Base-by-base conservation (phyloP, 2,888 invertebrate genomes). In the Eudemis profundana region DNA sequence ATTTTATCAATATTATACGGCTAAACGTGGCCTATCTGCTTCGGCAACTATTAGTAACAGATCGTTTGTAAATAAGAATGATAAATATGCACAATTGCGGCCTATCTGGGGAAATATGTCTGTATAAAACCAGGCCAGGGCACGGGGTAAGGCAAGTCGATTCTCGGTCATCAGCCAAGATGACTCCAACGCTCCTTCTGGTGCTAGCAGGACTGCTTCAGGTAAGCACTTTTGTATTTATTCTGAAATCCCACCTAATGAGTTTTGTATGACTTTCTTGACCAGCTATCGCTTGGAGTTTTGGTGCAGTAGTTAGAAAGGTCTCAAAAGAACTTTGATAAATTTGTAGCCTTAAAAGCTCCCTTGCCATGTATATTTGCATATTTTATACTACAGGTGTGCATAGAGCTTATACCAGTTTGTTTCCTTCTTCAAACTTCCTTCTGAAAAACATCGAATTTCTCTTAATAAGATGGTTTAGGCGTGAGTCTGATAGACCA, bases 111-210 rank as follows among this genome's bases (percentile, higher is more conserved):
- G 85, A 77, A 87, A 87, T 82, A 79, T 73, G 69, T 72, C 49
- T 36, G 76, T 89, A 90, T 89, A 89, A 78, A 89, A 77, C 69
- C 73, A 63, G 68, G 69, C 68, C 65, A 67, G 63, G 62, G 57
- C 68, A 63, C 53, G 40, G 49, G 63, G 53, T 61, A 56, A 44
- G 56, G 62, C 75, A 81, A 82, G 77, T 83, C 69, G 70, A 74
- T 23, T 68, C 67, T 69, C 72, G 70, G 75, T 80, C 84, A 82
- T 77, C 81, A 68, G 75, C 73, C 77, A 75, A 73, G 84, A 82
- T 80, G 84, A 74, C 78, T 69, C 71, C 66, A 60, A 80, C 81
- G 68, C 68, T 84, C 10, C 60, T 83, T 40, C 68, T 88, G 49
- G 68, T 87, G 54, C 69, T 87, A 69, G 78, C 81, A 68, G 78